A percentile compares a stretch with the other conserved stretches of the same genome.
These are phyloP conservation scores for Eolophus roseicapilla DNA, from an alignment of 2,113 vertebrate genomes.

Conservation along the genomic window DNA sequence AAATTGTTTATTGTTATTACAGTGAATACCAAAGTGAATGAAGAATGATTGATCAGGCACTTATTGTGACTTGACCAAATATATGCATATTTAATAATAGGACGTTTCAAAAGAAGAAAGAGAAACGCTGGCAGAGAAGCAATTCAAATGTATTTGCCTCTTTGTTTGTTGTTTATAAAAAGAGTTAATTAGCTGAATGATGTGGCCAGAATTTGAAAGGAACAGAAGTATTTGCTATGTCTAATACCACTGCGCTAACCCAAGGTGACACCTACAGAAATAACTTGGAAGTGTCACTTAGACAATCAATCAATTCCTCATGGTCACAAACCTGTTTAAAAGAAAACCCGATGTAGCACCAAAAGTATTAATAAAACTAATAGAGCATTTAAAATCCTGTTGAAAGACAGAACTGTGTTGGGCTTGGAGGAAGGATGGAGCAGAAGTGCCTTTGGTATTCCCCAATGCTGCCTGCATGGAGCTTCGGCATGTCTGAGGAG, in stretches of 20 bases:
- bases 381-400: background rate
- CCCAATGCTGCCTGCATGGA: background rate
- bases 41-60: background rate
- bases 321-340: background rate
- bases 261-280: conserved; percentile 62
- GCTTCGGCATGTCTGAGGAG: background rate
- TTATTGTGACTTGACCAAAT: conserved; percentile 27
- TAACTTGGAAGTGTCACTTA: conserved; percentile 33
- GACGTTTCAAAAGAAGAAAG: background rate
- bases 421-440: background rate
- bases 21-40: conserved; percentile 34
- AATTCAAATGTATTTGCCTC: background rate
- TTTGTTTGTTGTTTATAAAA: background rate
- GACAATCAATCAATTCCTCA: conserved; percentile 22
- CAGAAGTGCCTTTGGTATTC: background rate
- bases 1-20: conserved; percentile 53
- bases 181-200: background rate
- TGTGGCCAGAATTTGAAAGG: background rate
- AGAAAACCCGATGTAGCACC: background rate
- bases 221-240: background rate
- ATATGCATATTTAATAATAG: background rate
- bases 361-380: conserved; percentile 3
- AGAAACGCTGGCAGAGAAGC: background rate
- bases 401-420: background rate
- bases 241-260: background rate